phyloP scores from a whole-genome alignment of 2,888 invertebrate species.

The Gerris lacustris region DNA sequence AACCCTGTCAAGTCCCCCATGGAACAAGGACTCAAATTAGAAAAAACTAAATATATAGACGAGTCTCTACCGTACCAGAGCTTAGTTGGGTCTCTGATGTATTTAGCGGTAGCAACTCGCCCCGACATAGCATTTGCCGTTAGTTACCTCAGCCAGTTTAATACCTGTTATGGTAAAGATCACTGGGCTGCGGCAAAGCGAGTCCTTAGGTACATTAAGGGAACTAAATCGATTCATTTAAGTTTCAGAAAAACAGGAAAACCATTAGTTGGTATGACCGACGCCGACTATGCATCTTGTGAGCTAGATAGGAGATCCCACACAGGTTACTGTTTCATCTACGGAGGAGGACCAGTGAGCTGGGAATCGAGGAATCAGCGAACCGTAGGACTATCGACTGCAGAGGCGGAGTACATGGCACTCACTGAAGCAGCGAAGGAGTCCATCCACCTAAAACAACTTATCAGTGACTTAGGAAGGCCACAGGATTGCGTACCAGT shows the following conservation, averaged over 20 bases:
- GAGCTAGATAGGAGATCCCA: neutral
- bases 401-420: constrained; percentile 10
- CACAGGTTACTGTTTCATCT: too few relatives aligned
- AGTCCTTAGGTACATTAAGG: neutral
- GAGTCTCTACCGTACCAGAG: neutral
- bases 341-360: too few relatives aligned
- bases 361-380: constrained; percentile 9
- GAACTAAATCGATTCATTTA: neutral
- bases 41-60: neutral
- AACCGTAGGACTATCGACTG: constrained; percentile 1
- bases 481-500: neutral
- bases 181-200: neutral
- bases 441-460: neutral
- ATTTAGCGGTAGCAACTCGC: neutral
- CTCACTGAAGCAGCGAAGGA: too few relatives aligned
- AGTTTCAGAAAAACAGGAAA: neutral
- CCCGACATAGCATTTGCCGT: neutral
- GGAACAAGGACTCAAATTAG: too few relatives aligned
- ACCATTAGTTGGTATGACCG: neutral
- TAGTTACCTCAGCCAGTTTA: neutral
- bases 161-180: neutral
- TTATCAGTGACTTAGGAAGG: neutral
- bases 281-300: neutral
- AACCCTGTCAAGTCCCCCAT: neutral
- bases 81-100: neutral